Percentiles rank a stretch among this genome's conserved stretches.
Evolutionary conservation across 2,888 invertebrate genomes (phyloP).

Genomic region (Cerastis rubricosa): DNA sequence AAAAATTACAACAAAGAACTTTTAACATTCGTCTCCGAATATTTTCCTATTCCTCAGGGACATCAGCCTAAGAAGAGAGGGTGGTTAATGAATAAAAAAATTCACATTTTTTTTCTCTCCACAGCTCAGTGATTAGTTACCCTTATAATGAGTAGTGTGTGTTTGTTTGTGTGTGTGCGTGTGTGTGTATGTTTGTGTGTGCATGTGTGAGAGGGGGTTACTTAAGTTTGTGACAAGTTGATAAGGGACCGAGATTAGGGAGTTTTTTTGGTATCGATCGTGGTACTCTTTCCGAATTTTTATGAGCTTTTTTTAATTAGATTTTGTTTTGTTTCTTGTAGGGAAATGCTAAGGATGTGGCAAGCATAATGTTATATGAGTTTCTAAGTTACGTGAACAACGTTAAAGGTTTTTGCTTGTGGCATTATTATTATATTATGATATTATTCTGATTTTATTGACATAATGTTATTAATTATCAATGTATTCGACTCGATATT

Average conservation of each 20-base stretch:
- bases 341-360: neutral
- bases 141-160: constrained; percentile 88
- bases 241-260: constrained; percentile 85
- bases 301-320: constrained; percentile 63
- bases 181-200: constrained; percentile 43
- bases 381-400: neutral
- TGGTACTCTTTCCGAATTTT: constrained; percentile 62
- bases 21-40: constrained; percentile 69
- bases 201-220: constrained; percentile 70
- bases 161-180: constrained; percentile 78
- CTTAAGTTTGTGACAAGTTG: constrained; percentile 85
- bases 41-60: constrained; percentile 74
- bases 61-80: constrained; percentile 87
- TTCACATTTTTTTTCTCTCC: constrained; percentile 86
- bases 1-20: constrained; percentile 27
- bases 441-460: too few species aligned
- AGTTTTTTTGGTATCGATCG: constrained; percentile 81
- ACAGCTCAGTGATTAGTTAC: constrained; percentile 90
- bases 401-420: too few species aligned
- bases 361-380: neutral
- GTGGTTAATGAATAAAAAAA: constrained; percentile 91
- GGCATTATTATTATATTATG: too few species aligned
- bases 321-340: constrained; percentile 45
- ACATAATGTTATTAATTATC: too few species aligned
- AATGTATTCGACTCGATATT: too few species aligned